These are phyloP conservation scores for Batillaria attramentaria DNA, from an alignment of 1,140 invertebrate genomes.

Conservation along the genomic window DNA sequence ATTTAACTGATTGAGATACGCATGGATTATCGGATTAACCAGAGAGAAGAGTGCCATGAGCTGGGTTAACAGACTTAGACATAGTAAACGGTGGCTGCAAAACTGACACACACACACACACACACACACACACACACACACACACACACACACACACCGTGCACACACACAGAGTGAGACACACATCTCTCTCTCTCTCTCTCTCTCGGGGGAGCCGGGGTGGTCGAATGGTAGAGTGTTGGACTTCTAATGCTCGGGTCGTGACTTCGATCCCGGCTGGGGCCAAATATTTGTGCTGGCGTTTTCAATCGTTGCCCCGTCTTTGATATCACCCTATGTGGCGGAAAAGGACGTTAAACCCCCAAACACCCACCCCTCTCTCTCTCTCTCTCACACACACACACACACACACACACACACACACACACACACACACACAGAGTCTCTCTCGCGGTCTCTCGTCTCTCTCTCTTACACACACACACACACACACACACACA, in stretches of 20 bases:
- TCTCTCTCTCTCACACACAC: constrained; percentile 8
- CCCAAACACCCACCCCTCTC: not conserved
- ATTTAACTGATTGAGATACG: no score
- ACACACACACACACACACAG: not conserved
- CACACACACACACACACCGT: constrained; percentile 18
- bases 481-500: not conserved
- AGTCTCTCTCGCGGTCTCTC: not conserved
- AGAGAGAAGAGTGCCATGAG: no score
- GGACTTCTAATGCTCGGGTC: no score
- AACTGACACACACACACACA: not conserved
- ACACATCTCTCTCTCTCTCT: not conserved
- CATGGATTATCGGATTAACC: no score
- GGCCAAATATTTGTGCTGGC: no score
- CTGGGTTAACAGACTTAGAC: no score
- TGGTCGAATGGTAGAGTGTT: no score
- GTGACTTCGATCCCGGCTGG: no score
- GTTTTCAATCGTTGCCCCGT: no score
- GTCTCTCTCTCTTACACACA: not conserved
- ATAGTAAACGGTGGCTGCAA: not conserved
- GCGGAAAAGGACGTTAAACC: no score
- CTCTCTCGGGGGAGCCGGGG: no score
- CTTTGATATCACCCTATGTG: no score
- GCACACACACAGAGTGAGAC: not conserved
- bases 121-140: constrained; percentile 15
- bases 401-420: constrained; percentile 9